Percentiles rank a stretch among this genome's conserved stretches.
These are phyloP conservation scores for Mormyrus hasselquistii DNA, from an alignment of 2,797 vertebrate genomes.

Conservation along the genomic window DNA sequence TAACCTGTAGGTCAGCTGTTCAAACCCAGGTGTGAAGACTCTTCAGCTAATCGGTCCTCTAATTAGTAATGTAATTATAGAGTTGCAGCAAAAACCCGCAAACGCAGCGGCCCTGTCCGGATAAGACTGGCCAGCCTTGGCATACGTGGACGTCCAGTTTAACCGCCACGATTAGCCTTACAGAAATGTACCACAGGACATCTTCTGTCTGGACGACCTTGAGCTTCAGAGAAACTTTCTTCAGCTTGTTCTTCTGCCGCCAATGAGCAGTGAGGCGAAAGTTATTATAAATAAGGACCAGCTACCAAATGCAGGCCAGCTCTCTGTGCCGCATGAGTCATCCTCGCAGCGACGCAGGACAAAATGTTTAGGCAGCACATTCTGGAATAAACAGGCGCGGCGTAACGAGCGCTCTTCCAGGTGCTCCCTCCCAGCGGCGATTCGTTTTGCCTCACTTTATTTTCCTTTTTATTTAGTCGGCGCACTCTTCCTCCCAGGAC, in stretches of 20 bases:
- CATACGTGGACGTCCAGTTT: background rate
- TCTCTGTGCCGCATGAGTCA: constrained; percentile 28
- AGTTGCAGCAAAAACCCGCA: background rate
- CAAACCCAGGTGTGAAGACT: background rate
- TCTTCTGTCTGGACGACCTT: constrained; percentile 26
- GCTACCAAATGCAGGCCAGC: constrained; percentile 26
- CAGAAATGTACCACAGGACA: background rate
- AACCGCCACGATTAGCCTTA: background rate
- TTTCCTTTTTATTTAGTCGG: background rate
- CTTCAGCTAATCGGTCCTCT: background rate
- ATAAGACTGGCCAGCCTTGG: background rate
- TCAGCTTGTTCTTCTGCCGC: background rate
- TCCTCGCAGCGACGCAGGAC: constrained; percentile 27
- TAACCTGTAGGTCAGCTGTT: background rate
- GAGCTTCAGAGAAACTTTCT: constrained; percentile 16
- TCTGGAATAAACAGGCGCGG: background rate
- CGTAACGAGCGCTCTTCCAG: background rate
- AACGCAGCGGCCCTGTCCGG: background rate
- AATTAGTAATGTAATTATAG: background rate
- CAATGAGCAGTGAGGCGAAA: constrained; percentile 13
- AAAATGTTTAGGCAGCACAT: constrained; percentile 33
- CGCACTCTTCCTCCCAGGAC: background rate
- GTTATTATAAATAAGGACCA: constrained; percentile 23
- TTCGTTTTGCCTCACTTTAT: background rate
- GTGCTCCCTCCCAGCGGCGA: background rate